A percentile compares a stretch with the other conserved stretches of the same genome.
Conservation (phyloP, 2,797 vertebrate genomes). For the Parauchenoglanis ngamensis region DNA sequence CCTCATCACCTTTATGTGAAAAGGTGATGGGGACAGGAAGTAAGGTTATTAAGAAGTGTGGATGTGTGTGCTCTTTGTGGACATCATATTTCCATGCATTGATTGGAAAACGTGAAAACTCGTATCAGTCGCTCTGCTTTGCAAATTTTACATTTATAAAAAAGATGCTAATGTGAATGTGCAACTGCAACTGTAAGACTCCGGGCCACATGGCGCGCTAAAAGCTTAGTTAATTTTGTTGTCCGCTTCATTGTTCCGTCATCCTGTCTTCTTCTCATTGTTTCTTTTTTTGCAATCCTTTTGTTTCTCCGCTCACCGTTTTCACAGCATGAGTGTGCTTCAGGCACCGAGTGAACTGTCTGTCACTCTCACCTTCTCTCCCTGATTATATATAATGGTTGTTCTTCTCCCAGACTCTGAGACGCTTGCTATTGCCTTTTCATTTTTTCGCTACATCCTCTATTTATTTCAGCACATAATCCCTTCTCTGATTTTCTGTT, state of each 20-base stretch:
- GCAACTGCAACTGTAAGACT: constrained; percentile 13
- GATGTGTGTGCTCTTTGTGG: constrained; percentile 3
- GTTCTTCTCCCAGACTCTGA: constrained; percentile 15
- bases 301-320: neutral
- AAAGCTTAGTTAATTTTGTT: constrained; percentile 32
- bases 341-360: neutral
- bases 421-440: neutral
- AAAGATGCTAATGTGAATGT: neutral
- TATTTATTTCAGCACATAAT: constrained; percentile 22
- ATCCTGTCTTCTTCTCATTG: constrained; percentile 13
- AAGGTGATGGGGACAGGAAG: constrained; percentile 19
- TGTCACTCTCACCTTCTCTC: constrained; percentile 20
- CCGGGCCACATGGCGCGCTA: neutral
- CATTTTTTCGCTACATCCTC: neutral
- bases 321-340: neutral
- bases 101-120: neutral
- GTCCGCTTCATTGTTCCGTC: constrained; percentile 24
- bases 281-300: neutral
- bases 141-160: neutral
- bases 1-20: constrained; percentile 61
- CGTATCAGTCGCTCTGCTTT: no score
- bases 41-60: constrained; percentile 6
- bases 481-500: neutral
- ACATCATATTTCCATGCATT: neutral
- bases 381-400: constrained; percentile 24